Percentiles rank a stretch among this genome's conserved stretches.
These are phyloP conservation scores for Phataginus tricuspis DNA, from an alignment of 2,797 vertebrate genomes.

Conservation along the genomic window DNA sequence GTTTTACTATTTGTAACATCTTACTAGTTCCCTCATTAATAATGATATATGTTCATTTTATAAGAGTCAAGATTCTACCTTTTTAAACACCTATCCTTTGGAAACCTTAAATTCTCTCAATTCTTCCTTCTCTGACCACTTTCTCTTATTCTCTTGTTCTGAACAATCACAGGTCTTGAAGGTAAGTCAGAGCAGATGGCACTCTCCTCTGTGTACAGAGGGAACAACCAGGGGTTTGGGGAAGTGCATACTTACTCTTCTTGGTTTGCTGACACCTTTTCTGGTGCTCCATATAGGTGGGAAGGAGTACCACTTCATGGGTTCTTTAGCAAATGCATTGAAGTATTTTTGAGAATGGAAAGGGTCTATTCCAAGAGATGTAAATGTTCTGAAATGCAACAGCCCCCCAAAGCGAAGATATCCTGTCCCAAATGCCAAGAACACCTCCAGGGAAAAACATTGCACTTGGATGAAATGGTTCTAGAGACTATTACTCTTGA, in stretches of 20 bases:
- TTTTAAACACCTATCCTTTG: neutral
- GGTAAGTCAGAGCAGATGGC: neutral
- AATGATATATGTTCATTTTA: neutral
- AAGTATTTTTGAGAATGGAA: neutral
- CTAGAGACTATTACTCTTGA: neutral
- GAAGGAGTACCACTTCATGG: neutral
- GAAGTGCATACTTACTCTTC: neutral
- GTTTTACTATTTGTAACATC: neutral
- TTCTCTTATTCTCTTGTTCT: neutral
- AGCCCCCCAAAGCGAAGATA: neutral
- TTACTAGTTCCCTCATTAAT: neutral
- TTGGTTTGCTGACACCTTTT: neutral
- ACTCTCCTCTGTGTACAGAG: neutral
- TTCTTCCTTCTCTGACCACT: neutral
- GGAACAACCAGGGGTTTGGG: neutral
- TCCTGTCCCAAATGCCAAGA: neutral
- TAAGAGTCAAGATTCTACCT: neutral
- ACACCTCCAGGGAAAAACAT: neutral
- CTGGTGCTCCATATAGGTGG: accelerated
- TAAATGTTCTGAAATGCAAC: neutral
- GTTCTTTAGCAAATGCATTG: neutral
- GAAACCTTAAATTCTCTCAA: neutral
- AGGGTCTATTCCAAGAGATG: neutral
- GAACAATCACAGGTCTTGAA: neutral
- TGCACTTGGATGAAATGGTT: neutral